Percentiles rank a stretch among this genome's conserved stretches.
These are phyloP conservation scores for Athene cunicularia DNA, from an alignment of 2,113 vertebrate genomes.

Conservation along the genomic window DNA sequence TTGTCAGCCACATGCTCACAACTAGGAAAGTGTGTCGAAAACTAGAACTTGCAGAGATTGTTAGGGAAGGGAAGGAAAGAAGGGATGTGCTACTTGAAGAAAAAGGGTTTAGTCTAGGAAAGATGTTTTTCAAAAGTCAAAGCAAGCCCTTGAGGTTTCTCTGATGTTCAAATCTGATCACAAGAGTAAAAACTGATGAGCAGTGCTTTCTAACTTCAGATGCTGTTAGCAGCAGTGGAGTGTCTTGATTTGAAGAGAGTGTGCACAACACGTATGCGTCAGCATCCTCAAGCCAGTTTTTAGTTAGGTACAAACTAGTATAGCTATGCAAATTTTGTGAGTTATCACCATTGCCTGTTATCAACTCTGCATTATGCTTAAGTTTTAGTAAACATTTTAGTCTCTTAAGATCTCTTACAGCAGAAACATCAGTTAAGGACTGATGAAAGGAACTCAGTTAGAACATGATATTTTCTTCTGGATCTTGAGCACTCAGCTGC, in stretches of 20 bases:
- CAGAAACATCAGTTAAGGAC: neutral
- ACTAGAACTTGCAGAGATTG: neutral
- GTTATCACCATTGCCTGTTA: neutral
- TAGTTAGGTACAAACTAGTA: neutral
- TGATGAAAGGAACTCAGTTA: neutral
- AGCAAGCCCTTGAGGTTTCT: neutral
- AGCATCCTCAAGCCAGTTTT: neutral
- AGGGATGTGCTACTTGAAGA: neutral
- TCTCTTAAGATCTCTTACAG: neutral
- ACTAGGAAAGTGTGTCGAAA: neutral
- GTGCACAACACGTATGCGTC: rapidly evolving
- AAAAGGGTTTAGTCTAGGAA: neutral
- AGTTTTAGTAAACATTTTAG: neutral
- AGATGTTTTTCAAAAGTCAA: neutral
- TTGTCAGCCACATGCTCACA: neutral
- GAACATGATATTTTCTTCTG: neutral
- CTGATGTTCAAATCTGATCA: neutral
- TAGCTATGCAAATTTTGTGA: neutral
- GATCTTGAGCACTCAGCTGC: neutral
- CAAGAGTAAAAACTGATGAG: neutral
- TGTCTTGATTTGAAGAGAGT: neutral
- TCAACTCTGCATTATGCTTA: neutral
- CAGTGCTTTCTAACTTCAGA: neutral
- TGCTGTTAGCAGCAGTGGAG: neutral
- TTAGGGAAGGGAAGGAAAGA: neutral